Evolutionary conservation across 2,888 invertebrate species (phyloP).

Genomic region (Alloplasta piceator): DNA sequence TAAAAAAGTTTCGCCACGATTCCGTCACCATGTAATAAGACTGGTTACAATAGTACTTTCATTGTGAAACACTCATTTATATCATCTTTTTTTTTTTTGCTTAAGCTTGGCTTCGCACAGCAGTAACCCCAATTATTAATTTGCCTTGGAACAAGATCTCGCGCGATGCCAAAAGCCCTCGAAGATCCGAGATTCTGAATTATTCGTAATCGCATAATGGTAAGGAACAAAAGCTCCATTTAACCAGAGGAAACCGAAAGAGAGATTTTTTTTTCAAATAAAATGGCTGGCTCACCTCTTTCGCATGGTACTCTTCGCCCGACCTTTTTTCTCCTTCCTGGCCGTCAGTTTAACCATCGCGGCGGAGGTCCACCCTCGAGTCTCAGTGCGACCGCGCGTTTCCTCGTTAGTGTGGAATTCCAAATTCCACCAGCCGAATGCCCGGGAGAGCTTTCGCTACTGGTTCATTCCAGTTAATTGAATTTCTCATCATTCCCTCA

Average conservation of each 20-base stretch:
- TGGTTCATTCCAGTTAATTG: constrained; percentile 62
- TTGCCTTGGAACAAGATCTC: constrained; percentile 29
- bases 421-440: constrained; percentile 60
- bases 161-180: not conserved
- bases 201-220: constrained; percentile 50
- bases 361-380: constrained; percentile 2
- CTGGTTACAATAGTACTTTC: too few species aligned
- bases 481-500: constrained; percentile 46
- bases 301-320: not conserved
- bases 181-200: constrained; percentile 41
- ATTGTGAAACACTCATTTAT: not conserved
- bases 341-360: constrained; percentile 7
- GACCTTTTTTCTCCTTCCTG: not conserved
- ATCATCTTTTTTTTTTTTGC: not conserved
- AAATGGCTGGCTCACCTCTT: constrained; percentile 15
- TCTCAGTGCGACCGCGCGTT: constrained; percentile 32
- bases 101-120: constrained; percentile 9
- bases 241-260: not conserved
- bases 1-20: too few species aligned
- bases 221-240: constrained; percentile 44
- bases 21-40: too few species aligned
- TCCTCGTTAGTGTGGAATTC: constrained; percentile 59
- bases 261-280: constrained; percentile 43
- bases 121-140: constrained; percentile 27
- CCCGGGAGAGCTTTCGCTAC: constrained; percentile 17